A percentile compares a stretch with the other conserved stretches of the same genome.
Conservation (phyloP, 2,113 vertebrate species). For the Passerina amoena region DNA sequence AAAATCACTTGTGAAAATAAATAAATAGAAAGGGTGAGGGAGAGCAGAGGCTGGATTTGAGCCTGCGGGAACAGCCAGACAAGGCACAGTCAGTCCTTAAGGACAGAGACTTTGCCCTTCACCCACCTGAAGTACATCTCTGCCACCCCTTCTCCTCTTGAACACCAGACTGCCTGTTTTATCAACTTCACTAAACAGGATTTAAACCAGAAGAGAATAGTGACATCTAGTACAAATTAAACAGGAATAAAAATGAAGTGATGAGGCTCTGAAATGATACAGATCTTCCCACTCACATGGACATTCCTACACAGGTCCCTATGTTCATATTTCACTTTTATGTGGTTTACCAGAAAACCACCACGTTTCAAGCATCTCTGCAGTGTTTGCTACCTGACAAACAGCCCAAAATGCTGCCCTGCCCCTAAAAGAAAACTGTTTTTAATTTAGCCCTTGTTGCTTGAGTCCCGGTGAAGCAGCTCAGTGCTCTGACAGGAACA, state of each 20-base stretch:
- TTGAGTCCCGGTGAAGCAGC: accelerated
- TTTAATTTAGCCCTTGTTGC: not conserved
- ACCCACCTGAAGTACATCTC: not conserved
- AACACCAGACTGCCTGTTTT: too few species aligned
- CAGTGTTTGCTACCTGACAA: not conserved
- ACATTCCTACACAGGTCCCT: not conserved
- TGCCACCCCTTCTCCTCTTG: not conserved
- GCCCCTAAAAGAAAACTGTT: not conserved
- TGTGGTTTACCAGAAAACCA: not conserved
- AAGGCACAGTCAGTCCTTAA: not conserved
- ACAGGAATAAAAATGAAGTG: not conserved
- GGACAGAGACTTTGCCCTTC: not conserved
- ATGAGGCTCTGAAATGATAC: not conserved
- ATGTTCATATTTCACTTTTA: accelerated
- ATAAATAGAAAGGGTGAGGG: not conserved
- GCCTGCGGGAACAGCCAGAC: not conserved
- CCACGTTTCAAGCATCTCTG: not conserved
- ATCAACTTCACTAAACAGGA: not conserved
- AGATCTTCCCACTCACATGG: accelerated
- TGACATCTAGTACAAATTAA: not conserved
- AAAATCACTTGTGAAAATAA: not conserved
- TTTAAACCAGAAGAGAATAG: not conserved
- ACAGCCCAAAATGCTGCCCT: not conserved
- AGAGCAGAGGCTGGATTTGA: not conserved
- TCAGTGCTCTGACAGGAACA: accelerated